Evolutionary conservation across 35 echinoderm and acorn worm species (phyloP), one percentile per base, ranked within the genome.

Genomic region (Lytechinus variegatus): DNA sequence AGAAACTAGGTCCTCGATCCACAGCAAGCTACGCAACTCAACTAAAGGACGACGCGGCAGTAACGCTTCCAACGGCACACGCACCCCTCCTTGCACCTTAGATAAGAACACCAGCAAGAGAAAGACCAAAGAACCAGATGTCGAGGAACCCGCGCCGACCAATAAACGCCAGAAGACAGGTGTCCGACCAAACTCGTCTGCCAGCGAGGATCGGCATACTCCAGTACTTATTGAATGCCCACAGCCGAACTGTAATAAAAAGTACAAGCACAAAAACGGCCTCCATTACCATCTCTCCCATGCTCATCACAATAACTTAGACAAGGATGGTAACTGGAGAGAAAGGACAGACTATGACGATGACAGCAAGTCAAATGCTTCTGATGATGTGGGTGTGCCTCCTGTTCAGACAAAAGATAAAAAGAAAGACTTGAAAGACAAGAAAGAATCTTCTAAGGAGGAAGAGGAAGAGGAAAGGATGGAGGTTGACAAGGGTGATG

Each of bases 231-330:
- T 99, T 54, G 94, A 97, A 96, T 99, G 98, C 86, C 98, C 98
- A 5, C 97, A 99, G 94, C 98, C 98, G 51, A 99, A 99, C 66
- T 99, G 98, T 95, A 97, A 95, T 87, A 99, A 99, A 61, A 99
- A 99, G 87, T 99, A 99, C 95, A 99, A 99, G 72, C 98, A 99
- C 95, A 97, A 98, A 33, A 99, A 99, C 90, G 98, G 98, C 86
- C 95, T 99, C 14, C 94, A 97, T 52, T 99, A 99, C 94, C 98
- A 99, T 92, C 96, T 95, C n/a, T 95, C 96, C 7, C 98, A 99
- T 89, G 98, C 98, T 5, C 98, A 99, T 95, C 95, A 95, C 92
- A 91, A 96, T 57, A 89, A 93, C 19, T 10, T 87, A 92, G 56
- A 72, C 53, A 91, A 57, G 55, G 96, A 61, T 9, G 55, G 87